Conservation (phyloP, 2,797 vertebrate genomes). For the Sus cebifrons region DNA sequence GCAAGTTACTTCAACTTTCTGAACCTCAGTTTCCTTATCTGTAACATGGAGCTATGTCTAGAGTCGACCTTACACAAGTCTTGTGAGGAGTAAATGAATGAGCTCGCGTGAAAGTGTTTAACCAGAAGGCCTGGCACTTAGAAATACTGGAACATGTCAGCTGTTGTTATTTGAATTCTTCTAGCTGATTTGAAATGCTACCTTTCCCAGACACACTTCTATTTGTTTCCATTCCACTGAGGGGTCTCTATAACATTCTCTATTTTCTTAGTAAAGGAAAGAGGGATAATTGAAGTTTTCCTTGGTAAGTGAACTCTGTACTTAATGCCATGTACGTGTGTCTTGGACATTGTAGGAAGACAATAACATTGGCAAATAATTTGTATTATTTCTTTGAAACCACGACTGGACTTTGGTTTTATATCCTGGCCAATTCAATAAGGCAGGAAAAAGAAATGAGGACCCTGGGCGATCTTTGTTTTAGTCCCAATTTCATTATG, state of each 20-base stretch:
- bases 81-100: not conserved
- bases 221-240: not conserved
- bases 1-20: not conserved
- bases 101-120: not conserved
- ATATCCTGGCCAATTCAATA: slow-evolving; percentile 69
- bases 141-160: not conserved
- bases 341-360: slow-evolving; percentile 52
- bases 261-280: not conserved
- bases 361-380: slow-evolving; percentile 53
- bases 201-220: slow-evolving; percentile 26
- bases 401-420: slow-evolving; percentile 56
- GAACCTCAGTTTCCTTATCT: not conserved
- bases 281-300: slow-evolving; percentile 57
- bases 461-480: not conserved
- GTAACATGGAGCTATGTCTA: not conserved
- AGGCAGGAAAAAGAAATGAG: slow-evolving; percentile 67
- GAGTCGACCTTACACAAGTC: not conserved
- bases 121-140: not conserved
- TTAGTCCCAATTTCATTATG: not conserved
- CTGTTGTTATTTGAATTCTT: slow-evolving; percentile 3
- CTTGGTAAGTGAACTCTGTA: slow-evolving; percentile 65
- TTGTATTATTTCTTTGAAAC: slow-evolving; percentile 41
- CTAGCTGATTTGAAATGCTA: slow-evolving; percentile 31
- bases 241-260: not conserved
- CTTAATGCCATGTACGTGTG: slow-evolving; percentile 62